Conservation (phyloP, 30 jellyfish, hydroid and myxozoan species). For the Aurelia sp. region DNA sequence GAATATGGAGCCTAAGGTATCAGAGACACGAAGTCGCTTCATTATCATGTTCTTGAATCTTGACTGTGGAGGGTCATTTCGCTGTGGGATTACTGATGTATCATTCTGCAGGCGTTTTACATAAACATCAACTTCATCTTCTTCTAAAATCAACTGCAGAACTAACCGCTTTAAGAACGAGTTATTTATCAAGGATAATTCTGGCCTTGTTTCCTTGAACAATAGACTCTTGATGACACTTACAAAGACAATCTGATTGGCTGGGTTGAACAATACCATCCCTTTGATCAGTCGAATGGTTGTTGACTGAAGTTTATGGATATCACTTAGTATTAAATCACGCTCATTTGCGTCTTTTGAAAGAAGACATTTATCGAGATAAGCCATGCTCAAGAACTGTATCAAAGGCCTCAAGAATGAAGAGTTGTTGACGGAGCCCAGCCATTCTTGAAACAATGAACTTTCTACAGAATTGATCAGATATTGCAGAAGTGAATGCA, state of each 20-base stretch:
- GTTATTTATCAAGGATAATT: slow-evolving; percentile 14
- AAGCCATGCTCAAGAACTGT: slow-evolving; percentile 42
- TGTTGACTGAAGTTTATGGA: slow-evolving; percentile 34
- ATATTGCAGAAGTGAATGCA: slow-evolving; percentile 7
- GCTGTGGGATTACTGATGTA: neutral
- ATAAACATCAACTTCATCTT: slow-evolving; percentile 38
- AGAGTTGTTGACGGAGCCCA: slow-evolving; percentile 24
- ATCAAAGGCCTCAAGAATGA: slow-evolving; percentile 17
- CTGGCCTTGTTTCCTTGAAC: slow-evolving; percentile 4
- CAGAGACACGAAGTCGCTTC: slow-evolving; percentile 29
- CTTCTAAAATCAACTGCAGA: slow-evolving; percentile 69
- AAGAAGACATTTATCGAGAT: slow-evolving; percentile 34
- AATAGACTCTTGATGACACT: slow-evolving; percentile 9
- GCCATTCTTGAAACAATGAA: slow-evolving; percentile 30
- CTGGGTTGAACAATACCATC: slow-evolving; percentile 28
- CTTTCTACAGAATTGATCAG: slow-evolving; percentile 2
- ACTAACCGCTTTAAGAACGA: slow-evolving; percentile 63
- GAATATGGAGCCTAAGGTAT: slow-evolving; percentile 26
- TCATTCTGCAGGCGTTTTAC: neutral
- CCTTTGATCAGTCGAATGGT: slow-evolving; percentile 12
- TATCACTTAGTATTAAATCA: slow-evolving; percentile 8
- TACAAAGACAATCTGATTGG: slow-evolving; percentile 23
- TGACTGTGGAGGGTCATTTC: neutral
- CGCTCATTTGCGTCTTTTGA: neutral
- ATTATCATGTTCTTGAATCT: neutral